phyloP scores from a whole-genome alignment of 2,888 invertebrate species.

The Pteria penguin region DNA sequence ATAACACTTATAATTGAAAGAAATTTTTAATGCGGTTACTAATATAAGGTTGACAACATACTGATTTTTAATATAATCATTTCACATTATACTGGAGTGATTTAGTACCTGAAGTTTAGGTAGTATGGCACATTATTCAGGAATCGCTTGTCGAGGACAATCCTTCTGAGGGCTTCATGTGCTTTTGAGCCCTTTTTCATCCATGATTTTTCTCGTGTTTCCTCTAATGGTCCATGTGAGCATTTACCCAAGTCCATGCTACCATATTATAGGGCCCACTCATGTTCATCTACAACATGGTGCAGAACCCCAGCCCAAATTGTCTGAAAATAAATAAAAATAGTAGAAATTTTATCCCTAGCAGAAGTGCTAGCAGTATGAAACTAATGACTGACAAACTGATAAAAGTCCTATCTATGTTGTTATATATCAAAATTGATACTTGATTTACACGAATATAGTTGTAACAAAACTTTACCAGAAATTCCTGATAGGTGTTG shows the following conservation, averaged over 20 bases:
- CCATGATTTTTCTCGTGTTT: constrained; percentile 17
- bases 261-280: constrained; percentile 40
- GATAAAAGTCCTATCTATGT: too few relatives aligned
- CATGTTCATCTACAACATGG: constrained; percentile 40
- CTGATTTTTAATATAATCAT: too few relatives aligned
- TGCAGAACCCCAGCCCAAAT: constrained; percentile 41
- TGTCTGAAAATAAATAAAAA: constrained; percentile 25
- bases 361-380: too few relatives aligned
- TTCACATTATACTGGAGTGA: background rate
- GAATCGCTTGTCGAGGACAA: constrained; percentile 39
- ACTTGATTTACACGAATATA: too few relatives aligned
- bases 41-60: too few relatives aligned
- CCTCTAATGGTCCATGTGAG: constrained; percentile 40
- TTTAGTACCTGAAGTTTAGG: constrained; percentile 44
- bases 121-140: constrained; percentile 36
- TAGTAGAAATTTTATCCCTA: too few relatives aligned
- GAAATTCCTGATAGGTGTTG: constrained; percentile 18
- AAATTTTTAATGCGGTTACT: too few relatives aligned
- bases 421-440: too few relatives aligned
- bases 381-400: too few relatives aligned
- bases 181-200: constrained; percentile 29
- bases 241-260: background rate
- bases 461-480: too few relatives aligned
- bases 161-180: constrained; percentile 37
- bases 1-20: too few relatives aligned